Percentiles rank a stretch among this genome's conserved stretches.
Conservation (phyloP, 2,888 invertebrate genomes). For the Leucoptera coffeella region DNA sequence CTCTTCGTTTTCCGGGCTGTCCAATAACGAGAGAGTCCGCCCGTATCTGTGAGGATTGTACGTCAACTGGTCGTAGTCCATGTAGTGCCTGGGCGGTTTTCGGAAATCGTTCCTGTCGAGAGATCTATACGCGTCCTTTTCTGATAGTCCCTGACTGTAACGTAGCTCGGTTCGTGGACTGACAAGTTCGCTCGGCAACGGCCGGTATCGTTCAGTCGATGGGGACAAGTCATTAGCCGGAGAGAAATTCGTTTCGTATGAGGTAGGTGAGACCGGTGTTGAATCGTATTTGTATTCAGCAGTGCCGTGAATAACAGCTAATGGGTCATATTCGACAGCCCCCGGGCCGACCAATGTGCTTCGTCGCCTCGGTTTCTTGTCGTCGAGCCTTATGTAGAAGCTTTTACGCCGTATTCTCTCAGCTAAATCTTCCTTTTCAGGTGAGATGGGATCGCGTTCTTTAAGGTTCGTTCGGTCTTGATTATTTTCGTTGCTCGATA, state of each 20-base stretch:
- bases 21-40: slow-evolving; percentile 38
- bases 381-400: slow-evolving; percentile 84
- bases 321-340: slow-evolving; percentile 50
- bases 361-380: slow-evolving; percentile 67
- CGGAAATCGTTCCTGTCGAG: slow-evolving; percentile 41
- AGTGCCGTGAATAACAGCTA: slow-evolving; percentile 32
- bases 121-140: slow-evolving; percentile 42
- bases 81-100: slow-evolving; percentile 34
- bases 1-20: slow-evolving; percentile 26
- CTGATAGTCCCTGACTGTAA: slow-evolving; percentile 30
- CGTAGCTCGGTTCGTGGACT: slow-evolving; percentile 24
- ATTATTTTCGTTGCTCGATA: slow-evolving; percentile 14
- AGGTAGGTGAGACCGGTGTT: slow-evolving; percentile 31
- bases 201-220: slow-evolving; percentile 36
- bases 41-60: slow-evolving; percentile 33
- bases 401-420: slow-evolving; percentile 85
- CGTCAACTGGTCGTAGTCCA: slow-evolving; percentile 33
- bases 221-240: slow-evolving; percentile 29
- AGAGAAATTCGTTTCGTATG: slow-evolving; percentile 33
- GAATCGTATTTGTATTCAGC: slow-evolving; percentile 22
- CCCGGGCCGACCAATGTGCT: slow-evolving; percentile 60
- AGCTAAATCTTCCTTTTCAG: slow-evolving; percentile 66
- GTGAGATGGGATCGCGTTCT: slow-evolving; percentile 36
- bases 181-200: slow-evolving; percentile 13
- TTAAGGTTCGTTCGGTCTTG: slow-evolving; percentile 22